These are phyloP conservation scores for Heliconius ethilla DNA, from an alignment of 2,888 invertebrate species.

Conservation along the genomic window DNA sequence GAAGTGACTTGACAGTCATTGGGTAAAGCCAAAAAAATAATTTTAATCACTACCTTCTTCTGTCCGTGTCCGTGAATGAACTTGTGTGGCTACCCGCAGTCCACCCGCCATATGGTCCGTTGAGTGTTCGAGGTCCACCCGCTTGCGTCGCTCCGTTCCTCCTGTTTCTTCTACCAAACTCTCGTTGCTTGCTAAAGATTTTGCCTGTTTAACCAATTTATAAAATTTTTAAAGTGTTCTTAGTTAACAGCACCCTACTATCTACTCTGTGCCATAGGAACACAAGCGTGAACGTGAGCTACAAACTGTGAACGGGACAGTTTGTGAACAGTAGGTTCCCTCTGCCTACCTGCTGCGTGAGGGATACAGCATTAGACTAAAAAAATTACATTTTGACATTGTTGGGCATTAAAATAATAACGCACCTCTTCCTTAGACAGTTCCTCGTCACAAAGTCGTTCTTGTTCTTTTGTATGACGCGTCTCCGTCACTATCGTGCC, in stretches of 20 bases:
- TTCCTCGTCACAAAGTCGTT: constrained; percentile 91
- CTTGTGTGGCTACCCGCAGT: constrained; percentile 89
- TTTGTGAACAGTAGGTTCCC: no score
- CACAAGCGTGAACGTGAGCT: no score
- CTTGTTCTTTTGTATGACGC: constrained; percentile 91
- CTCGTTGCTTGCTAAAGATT: constrained; percentile 71
- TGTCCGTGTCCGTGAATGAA: constrained; percentile 90
- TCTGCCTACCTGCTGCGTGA: no score
- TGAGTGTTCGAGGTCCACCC: constrained; percentile 91
- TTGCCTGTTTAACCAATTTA: constrained; percentile 55
- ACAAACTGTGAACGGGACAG: no score
- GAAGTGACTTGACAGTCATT: no score
- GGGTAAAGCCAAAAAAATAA: not conserved
- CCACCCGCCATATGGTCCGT: constrained; percentile 93
- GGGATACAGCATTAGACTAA: no score
- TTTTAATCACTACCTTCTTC: constrained; percentile 84
- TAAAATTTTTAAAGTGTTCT: not conserved
- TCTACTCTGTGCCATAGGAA: no score
- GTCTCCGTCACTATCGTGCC: constrained; percentile 94
- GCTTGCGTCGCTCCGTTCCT: constrained; percentile 86
- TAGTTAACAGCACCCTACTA: not conserved
- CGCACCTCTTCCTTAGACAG: constrained; percentile 84
- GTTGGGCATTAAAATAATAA: not conserved
- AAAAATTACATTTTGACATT: no score
- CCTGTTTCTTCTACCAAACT: constrained; percentile 75